Conservation (phyloP, 2,113 vertebrate genomes). For the Psammodynastes pulverulentus region DNA sequence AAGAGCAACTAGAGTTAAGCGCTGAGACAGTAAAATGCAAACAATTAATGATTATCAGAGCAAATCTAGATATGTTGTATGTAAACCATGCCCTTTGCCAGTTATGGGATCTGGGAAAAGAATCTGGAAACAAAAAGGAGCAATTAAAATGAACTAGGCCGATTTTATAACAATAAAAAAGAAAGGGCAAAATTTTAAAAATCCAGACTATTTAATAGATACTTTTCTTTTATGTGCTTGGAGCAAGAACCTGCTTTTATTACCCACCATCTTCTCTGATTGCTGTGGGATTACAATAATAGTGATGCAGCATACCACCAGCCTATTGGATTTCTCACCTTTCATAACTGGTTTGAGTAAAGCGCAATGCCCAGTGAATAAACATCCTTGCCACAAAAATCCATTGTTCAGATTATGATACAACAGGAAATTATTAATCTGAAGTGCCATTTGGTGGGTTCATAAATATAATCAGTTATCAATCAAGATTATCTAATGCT, state of each 20-base stretch:
- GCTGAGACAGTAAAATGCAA: neutral
- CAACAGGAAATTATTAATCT: neutral
- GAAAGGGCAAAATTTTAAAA: neutral
- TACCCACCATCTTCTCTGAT: neutral
- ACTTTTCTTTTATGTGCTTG: neutral
- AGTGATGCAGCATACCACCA: neutral
- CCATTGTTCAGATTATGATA: neutral
- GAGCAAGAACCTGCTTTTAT: neutral
- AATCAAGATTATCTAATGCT: neutral
- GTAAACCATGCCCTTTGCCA: neutral
- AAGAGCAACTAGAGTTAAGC: neutral
- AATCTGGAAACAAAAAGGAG: neutral
- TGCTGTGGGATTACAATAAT: neutral
- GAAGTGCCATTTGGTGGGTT: conserved; percentile 6
- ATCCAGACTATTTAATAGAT: neutral
- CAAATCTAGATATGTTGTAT: neutral
- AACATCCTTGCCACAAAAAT: too few relatives aligned
- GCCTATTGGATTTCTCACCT: neutral
- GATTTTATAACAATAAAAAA: neutral
- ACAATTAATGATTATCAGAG: neutral
- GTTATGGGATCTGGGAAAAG: neutral
- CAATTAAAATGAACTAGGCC: neutral
- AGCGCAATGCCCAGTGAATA: neutral
- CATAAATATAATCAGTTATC: neutral
- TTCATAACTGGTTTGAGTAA: neutral